phyloP scores from a whole-genome alignment of 1,140 invertebrate species.

The Rhyacophila brunnea region DNA sequence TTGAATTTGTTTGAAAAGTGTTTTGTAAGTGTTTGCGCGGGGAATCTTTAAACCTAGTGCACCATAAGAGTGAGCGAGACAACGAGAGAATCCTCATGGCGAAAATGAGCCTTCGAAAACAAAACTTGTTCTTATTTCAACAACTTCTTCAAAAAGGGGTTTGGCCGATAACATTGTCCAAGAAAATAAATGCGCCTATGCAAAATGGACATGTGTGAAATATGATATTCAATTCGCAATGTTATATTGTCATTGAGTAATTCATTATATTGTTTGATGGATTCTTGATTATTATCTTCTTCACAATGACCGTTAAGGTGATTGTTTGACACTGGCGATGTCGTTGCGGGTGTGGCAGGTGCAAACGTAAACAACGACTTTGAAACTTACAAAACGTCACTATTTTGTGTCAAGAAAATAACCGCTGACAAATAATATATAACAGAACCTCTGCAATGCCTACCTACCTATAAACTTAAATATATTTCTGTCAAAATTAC shows the following conservation, averaged over 20 bases:
- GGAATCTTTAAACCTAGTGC: not conserved
- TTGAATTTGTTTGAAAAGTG: not conserved
- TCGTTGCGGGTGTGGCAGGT: conserved; percentile 31
- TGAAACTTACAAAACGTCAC: too few relatives aligned
- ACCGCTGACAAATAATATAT: too few relatives aligned
- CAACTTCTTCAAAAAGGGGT: conserved; percentile 10
- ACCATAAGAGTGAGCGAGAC: conserved; percentile 10
- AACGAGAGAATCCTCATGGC: not conserved
- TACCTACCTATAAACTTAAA: too few relatives aligned
- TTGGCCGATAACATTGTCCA: not conserved
- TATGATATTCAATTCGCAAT: too few relatives aligned
- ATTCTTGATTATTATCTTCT: too few relatives aligned
- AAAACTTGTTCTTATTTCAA: conserved; percentile 9
- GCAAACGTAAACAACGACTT: conserved; percentile 26
- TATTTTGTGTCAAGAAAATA: too few relatives aligned
- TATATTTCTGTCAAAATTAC: too few relatives aligned
- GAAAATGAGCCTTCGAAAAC: not conserved
- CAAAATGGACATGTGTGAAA: too few relatives aligned
- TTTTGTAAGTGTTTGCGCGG: conserved; percentile 11
- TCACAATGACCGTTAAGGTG: conserved; percentile 6
- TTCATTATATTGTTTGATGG: too few relatives aligned
- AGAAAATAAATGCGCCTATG: too few relatives aligned
- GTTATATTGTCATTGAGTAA: too few relatives aligned
- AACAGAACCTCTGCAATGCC: too few relatives aligned
- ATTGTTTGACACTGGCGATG: not conserved